Percentiles rank a stretch among this genome's conserved stretches.
Conservation (phyloP, 2,113 vertebrate species). For the Tamias sibiricus region DNA sequence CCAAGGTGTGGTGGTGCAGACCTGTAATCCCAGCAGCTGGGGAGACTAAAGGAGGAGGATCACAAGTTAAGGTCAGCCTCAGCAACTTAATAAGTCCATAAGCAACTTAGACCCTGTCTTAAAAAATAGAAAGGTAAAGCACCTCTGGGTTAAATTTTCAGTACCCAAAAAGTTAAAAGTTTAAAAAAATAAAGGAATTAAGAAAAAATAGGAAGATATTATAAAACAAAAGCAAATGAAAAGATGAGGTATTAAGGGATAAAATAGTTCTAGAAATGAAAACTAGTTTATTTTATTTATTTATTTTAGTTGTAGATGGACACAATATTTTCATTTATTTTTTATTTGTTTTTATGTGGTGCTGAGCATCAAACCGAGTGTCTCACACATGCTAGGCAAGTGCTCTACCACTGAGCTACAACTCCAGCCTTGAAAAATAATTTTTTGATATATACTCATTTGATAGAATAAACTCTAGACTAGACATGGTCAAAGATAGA, state of each 20-base stretch:
- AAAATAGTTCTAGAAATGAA: slow-evolving; percentile 23
- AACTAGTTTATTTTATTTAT: not conserved
- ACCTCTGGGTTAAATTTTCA: not conserved
- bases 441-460: not conserved
- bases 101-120: no score
- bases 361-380: no score
- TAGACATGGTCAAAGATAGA: not conserved
- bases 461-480: not conserved
- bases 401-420: no score
- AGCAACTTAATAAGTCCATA: no score
- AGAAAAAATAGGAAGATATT: not conserved
- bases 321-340: no score
- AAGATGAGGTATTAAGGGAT: not conserved
- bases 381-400: no score
- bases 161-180: not conserved
- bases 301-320: no score
- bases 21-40: no score
- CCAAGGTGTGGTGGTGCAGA: no score
- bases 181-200: not conserved
- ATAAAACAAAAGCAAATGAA: not conserved
- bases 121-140: no score
- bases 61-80: not conserved
- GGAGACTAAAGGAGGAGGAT: not conserved
- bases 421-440: not conserved
- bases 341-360: no score